Conservation (phyloP, 2,888 invertebrate species). For the Hyppa rectilinea region DNA sequence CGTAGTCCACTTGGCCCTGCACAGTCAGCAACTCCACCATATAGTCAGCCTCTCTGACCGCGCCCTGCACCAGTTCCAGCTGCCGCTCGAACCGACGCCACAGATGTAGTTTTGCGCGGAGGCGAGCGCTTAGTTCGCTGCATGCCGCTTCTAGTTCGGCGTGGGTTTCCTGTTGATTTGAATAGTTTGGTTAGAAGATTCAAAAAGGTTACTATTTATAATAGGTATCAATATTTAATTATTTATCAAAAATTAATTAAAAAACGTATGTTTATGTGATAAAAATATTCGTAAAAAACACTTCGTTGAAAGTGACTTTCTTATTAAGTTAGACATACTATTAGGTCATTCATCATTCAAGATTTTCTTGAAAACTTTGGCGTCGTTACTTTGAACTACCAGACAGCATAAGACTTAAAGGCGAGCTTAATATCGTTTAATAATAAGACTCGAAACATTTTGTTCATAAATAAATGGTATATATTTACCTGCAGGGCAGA, state of each 20-base stretch:
- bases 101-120: conserved; percentile 92
- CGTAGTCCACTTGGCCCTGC: conserved; percentile 96
- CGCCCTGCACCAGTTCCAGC: conserved; percentile 94
- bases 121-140: conserved; percentile 92
- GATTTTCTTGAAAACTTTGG: too few relatives aligned
- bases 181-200: not conserved
- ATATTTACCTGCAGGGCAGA: conserved; percentile 88
- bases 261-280: too few relatives aligned
- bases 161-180: conserved; percentile 92
- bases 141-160: conserved; percentile 93
- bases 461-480: not conserved
- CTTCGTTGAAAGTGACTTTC: too few relatives aligned
- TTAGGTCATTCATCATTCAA: too few relatives aligned
- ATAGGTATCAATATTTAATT: too few relatives aligned
- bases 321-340: too few relatives aligned
- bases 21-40: conserved; percentile 96
- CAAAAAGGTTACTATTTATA: too few relatives aligned
- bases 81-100: conserved; percentile 95
- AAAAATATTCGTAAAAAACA: too few relatives aligned
- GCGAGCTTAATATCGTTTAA: not conserved
- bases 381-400: not conserved
- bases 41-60: conserved; percentile 96
- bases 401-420: not conserved
- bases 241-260: too few relatives aligned
- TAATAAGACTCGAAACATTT: not conserved